These are phyloP conservation scores for Mastomys natalensis DNA, from an alignment of 2,113 vertebrate genomes.

Conservation along the genomic window DNA sequence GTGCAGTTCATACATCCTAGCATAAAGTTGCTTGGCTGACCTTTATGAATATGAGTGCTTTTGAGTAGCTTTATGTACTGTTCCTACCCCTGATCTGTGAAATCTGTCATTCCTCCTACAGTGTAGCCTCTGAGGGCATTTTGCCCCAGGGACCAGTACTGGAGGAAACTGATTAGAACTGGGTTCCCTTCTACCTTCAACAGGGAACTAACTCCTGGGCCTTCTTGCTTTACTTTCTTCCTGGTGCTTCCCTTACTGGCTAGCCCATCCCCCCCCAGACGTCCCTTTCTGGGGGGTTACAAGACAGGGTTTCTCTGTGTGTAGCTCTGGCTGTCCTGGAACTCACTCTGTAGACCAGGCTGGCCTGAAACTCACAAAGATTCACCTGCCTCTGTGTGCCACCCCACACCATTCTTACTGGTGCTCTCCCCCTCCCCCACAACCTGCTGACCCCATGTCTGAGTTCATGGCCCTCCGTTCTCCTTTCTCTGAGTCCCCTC, in stretches of 20 bases:
- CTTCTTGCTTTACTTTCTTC: neutral
- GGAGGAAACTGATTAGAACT: neutral
- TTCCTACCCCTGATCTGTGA: neutral
- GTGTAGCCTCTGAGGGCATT: too few relatives aligned
- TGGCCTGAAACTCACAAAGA: neutral
- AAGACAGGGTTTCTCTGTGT: neutral
- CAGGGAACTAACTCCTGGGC: neutral
- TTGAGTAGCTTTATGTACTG: neutral
- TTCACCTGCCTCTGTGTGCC: neutral
- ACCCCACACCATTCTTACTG: neutral
- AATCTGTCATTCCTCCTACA: neutral
- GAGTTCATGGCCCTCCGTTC: neutral
- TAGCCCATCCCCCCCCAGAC: neutral
- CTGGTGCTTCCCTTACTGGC: neutral
- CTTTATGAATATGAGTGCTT: neutral
- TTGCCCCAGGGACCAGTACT: neutral
- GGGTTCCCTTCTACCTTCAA: neutral
- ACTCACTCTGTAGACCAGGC: neutral
- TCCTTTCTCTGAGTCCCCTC: neutral
- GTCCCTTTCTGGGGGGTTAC: neutral
- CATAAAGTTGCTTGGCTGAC: neutral
- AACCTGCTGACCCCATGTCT: neutral
- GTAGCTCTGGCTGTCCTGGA: neutral
- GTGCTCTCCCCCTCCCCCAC: accelerated
- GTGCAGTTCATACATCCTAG: neutral